Conservation (phyloP, 2,888 invertebrate species). For the Ophion ellenae region DNA sequence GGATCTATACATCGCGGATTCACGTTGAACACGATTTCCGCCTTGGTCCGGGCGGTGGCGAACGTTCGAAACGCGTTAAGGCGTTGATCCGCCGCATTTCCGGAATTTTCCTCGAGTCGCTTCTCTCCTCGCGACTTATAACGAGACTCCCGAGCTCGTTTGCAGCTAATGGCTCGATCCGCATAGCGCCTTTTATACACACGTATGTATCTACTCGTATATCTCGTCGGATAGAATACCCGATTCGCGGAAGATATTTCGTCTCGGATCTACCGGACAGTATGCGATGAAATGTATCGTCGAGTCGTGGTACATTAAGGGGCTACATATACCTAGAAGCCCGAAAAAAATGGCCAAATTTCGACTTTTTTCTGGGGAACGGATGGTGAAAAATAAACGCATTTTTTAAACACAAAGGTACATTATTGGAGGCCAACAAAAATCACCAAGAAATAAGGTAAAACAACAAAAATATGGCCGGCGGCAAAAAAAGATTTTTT, state of each 20-base stretch:
- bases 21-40: conserved; percentile 46
- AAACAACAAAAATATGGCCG: too few species aligned
- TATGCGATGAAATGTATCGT: conserved; percentile 32
- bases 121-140: conserved; percentile 26
- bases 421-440: too few species aligned
- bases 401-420: too few species aligned
- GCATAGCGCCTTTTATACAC: conserved; percentile 29
- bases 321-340: too few species aligned
- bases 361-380: too few species aligned
- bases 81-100: conserved; percentile 61
- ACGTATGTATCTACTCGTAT: neutral
- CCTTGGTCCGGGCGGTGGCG: conserved; percentile 14
- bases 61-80: conserved; percentile 26
- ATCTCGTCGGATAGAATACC: too few species aligned
- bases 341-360: too few species aligned
- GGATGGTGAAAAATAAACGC: too few species aligned
- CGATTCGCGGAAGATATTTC: conserved; percentile 58
- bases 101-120: conserved; percentile 66
- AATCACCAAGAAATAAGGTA: too few species aligned
- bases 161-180: conserved; percentile 38
- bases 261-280: conserved; percentile 24
- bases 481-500: too few species aligned
- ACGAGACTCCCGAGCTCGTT: conserved; percentile 41
- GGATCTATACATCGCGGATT: conserved; percentile 17
- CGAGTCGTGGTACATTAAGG: neutral